These are phyloP conservation scores for Anthrax anthrax DNA, from an alignment of 2,888 invertebrate species.

Conservation along the genomic window DNA sequence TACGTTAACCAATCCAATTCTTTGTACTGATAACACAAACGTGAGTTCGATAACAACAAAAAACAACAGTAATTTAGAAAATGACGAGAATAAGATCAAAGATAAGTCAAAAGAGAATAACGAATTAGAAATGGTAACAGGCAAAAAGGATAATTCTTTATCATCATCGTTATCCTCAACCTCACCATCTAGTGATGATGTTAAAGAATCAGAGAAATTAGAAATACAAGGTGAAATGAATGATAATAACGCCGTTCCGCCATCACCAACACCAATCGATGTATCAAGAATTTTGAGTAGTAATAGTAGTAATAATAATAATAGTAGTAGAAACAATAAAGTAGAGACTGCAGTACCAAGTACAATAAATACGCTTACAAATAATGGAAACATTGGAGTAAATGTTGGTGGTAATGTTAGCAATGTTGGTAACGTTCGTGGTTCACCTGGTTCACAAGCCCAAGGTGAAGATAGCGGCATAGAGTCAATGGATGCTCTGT, in stretches of 20 bases:
- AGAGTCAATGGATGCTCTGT: constrained; percentile 86
- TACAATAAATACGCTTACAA: constrained; percentile 4
- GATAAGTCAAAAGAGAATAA: too few relatives aligned
- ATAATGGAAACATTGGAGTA: constrained; percentile 2
- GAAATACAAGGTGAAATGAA: too few relatives aligned
- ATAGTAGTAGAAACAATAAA: neutral
- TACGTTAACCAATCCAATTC: neutral
- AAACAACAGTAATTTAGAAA: too few relatives aligned
- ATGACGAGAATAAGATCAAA: too few relatives aligned
- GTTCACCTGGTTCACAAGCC: constrained; percentile 39
- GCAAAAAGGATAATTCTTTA: too few relatives aligned
- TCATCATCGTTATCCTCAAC: too few relatives aligned
- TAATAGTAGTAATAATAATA: neutral
- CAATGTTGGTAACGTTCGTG: constrained; percentile 18
- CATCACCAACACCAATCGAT: neutral
- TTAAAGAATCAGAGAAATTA: too few relatives aligned
- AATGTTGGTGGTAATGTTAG: constrained; percentile 11
- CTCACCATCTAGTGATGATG: too few relatives aligned
- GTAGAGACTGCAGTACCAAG: constrained; percentile 2
- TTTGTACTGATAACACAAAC: too few relatives aligned
- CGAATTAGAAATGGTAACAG: too few relatives aligned
- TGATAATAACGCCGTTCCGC: neutral
- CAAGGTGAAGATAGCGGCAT: constrained; percentile 84
- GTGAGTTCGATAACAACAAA: too few relatives aligned
- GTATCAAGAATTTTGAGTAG: too few relatives aligned